Conservation (phyloP, 92 coral and sea anemone species). For the Paragorgia papillata region DNA sequence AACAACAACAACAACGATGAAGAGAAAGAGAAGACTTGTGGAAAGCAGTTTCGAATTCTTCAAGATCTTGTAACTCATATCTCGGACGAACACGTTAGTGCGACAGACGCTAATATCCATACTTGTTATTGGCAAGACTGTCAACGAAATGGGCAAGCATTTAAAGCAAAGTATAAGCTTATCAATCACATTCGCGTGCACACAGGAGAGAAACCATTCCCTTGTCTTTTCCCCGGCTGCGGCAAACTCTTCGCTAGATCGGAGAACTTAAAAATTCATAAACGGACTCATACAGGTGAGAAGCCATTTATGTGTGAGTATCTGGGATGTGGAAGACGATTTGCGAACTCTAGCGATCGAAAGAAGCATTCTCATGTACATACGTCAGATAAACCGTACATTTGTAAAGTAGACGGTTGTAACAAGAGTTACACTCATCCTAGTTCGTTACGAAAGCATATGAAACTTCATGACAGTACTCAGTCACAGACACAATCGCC, state of each 20-base stretch:
- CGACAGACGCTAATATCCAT: conserved; percentile 87
- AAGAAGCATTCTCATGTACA: conserved; percentile 99
- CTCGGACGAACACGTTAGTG: conserved; percentile 96
- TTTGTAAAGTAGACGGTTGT: conserved; percentile 95
- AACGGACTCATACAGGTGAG: conserved; percentile 97
- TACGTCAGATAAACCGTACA: conserved; percentile 98
- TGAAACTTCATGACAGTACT: conserved; percentile 89
- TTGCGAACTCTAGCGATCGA: conserved; percentile 98
- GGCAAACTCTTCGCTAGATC: conserved; percentile 99
- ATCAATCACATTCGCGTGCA: conserved; percentile 98
- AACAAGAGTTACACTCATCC: conserved; percentile 99
- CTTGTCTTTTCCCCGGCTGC: conserved; percentile 94
- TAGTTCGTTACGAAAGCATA: conserved; percentile 95
- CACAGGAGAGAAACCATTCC: conserved; percentile 98
- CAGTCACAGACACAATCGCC: conserved; percentile 10
- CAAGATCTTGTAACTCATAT: conserved; percentile 95
- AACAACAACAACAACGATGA: conserved; percentile 78
- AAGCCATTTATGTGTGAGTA: conserved; percentile 96
- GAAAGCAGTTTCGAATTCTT: conserved; percentile 90
- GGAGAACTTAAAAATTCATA: conserved; percentile 96
- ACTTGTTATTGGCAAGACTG: conserved; percentile 99
- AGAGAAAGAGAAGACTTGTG: conserved; percentile 92
- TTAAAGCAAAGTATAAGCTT: conserved; percentile 98
- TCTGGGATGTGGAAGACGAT: conserved; percentile 97
- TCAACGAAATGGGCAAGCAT: conserved; percentile 84